Evolutionary conservation across 2,888 invertebrate genomes (phyloP), one percentile per base, ranked within the genome.

Genomic region (Amphipoea lucens): DNA sequence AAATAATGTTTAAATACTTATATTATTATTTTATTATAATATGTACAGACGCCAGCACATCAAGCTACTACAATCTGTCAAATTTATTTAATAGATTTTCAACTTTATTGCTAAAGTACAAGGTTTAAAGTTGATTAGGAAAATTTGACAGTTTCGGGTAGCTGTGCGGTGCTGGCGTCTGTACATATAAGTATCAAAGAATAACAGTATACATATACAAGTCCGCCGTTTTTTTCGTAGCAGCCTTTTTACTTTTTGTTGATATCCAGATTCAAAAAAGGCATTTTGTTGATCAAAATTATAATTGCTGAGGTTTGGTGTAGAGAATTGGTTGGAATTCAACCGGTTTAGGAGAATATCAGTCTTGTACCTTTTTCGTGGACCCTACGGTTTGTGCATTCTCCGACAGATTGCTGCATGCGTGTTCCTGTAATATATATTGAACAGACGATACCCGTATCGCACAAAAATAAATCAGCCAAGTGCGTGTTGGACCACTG

Each of bases 311-410:
- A 36, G 17, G 42, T 76, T 48, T 63, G 4, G 14, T 51, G 60
- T n/a, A 51, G 45, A 42, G 40, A 54, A 67, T 74, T 62, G 36
- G 11, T 54, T 68, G 51, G 1, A 54, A 70, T 74, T 48, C 23
- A 79, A 84, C 84, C 84, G 74, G 84, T 79, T 84, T 74, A 42
- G 3, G 36, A n/a, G n/a, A 42, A 36, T n/a, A 11, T 54, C 20
- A 14, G 36, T 66, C n/a, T 57, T 65, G 45, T n/a, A 9, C 36
- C 54, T 65, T 63, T 69, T 69, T n/a, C 14, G 20, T 70, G 29
- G 14, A 69, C 12, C 20, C 17, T 17, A 40, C 29, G 2, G 14
- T 40, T 65, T 36, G 14, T 51, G 51, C 11, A 66, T 82, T 73
- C 66, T 51, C 29, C 11, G 60, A 20, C 57, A 40, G 40, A 72